Evolutionary conservation across 2,113 vertebrate species (phyloP).

Genomic region (Mixornis gularis): DNA sequence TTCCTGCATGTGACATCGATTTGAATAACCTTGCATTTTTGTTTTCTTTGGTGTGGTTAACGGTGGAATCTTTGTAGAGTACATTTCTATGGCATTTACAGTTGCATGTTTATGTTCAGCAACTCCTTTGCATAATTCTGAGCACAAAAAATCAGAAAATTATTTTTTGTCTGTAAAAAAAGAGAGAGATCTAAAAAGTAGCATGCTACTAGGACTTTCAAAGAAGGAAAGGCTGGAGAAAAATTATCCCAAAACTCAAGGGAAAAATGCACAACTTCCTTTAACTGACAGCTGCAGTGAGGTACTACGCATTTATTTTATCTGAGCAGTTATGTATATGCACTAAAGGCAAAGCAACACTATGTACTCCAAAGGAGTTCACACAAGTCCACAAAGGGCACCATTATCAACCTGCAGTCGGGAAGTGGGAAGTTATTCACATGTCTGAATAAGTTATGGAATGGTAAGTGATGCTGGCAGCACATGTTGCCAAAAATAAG

Average conservation of each 20-base stretch:
- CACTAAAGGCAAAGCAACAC: background rate
- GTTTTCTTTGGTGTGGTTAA: constrained; percentile 56
- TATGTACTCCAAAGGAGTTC: background rate
- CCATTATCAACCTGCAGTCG: background rate
- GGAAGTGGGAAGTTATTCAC: background rate
- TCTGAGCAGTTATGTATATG: background rate
- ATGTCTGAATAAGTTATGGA: background rate
- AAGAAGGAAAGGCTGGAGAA: background rate
- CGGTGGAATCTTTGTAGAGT: constrained; percentile 17
- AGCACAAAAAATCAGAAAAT: constrained; percentile 24
- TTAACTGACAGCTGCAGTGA: background rate
- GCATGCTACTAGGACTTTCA: background rate
- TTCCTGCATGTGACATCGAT: constrained; percentile 43
- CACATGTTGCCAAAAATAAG: background rate
- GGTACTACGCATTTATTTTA: constrained; percentile 18
- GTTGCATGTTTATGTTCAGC: background rate
- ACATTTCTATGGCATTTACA: constrained; percentile 20
- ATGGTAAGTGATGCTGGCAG: background rate
- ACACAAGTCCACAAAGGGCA: background rate
- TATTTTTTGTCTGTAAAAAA: background rate
- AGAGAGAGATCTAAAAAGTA: background rate
- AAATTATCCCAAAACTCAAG: background rate
- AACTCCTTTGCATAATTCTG: constrained; percentile 26
- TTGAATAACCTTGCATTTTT: constrained; percentile 49
- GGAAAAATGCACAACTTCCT: background rate